Conservation (phyloP, 2,797 vertebrate genomes). For the Cryptoprocta ferox region DNA sequence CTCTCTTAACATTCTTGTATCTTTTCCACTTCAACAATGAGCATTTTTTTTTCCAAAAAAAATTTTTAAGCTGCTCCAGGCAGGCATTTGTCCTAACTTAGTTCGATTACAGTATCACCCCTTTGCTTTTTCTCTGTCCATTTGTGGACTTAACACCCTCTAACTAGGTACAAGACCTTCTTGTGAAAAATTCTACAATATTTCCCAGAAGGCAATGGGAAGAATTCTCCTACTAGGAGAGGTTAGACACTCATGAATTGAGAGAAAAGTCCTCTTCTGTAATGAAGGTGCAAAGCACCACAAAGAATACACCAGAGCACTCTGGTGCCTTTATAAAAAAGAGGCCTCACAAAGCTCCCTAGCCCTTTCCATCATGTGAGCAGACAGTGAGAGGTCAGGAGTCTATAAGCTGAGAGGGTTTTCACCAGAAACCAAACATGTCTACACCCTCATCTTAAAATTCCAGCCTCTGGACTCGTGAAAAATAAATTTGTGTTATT, state of each 20-base stretch:
- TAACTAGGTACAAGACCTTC: neutral
- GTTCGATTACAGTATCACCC: neutral
- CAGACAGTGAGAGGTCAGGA: neutral
- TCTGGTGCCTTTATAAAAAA: neutral
- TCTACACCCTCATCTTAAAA: neutral
- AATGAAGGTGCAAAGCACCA: neutral
- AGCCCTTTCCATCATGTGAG: neutral
- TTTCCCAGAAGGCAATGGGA: neutral
- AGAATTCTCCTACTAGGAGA: constrained; percentile 12
- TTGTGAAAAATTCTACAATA: constrained; percentile 18
- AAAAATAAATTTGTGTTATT: neutral
- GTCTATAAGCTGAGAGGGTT: neutral
- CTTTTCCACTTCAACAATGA: neutral
- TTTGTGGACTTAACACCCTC: neutral
- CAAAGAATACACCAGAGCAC: neutral
- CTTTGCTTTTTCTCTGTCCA: neutral
- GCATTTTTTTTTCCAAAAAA: neutral
- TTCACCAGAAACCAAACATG: neutral
- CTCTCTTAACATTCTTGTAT: constrained; percentile 5
- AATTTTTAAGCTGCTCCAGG: neutral
- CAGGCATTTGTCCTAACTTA: neutral
- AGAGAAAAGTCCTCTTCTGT: neutral
- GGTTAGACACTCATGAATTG: neutral
- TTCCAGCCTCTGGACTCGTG: neutral
- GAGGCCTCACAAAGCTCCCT: neutral